Conservation (phyloP, 1,140 invertebrate species). For the Probaryconus sp. region DNA sequence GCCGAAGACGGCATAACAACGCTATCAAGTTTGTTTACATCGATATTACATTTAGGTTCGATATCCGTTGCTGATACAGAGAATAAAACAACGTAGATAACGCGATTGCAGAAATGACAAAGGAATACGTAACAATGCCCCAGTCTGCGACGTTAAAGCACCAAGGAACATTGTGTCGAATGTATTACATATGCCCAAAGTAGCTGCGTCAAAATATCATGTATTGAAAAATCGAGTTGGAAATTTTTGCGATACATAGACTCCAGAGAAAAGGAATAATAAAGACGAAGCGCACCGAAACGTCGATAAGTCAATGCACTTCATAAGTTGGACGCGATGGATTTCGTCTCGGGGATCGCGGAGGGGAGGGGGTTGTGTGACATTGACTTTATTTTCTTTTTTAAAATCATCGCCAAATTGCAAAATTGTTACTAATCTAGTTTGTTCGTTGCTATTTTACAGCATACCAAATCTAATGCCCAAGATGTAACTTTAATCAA, state of each 20-base stretch:
- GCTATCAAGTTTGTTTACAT: slow-evolving; percentile 48
- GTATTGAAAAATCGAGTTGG: background rate
- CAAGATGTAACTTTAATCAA: slow-evolving; percentile 79
- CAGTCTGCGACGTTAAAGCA: slow-evolving; percentile 15
- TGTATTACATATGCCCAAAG: slow-evolving; percentile 2
- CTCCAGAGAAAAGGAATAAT: background rate
- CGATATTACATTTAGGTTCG: slow-evolving; percentile 47
- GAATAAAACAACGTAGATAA: slow-evolving; percentile 36
- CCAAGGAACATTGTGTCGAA: slow-evolving; percentile 4
- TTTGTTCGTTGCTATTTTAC: slow-evolving; percentile 58
- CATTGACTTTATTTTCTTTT: background rate
- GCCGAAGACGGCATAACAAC: slow-evolving; percentile 38
- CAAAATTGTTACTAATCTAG: too few relatives aligned
- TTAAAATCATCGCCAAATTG: too few relatives aligned
- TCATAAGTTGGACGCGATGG: too few relatives aligned
- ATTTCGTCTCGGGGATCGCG: too few relatives aligned
- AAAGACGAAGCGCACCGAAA: background rate
- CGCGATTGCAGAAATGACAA: slow-evolving; percentile 34
- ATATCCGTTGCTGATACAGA: slow-evolving; percentile 12
- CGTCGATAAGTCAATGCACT: too few relatives aligned
- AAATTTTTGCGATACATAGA: background rate
- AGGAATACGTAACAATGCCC: slow-evolving; percentile 41
- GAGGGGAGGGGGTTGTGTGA: too few relatives aligned
- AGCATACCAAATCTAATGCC: slow-evolving; percentile 79
- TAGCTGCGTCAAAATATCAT: slow-evolving; percentile 12